Base-by-base conservation (phyloP, 2,888 invertebrate species). In the Piscicola geometra region DNA sequence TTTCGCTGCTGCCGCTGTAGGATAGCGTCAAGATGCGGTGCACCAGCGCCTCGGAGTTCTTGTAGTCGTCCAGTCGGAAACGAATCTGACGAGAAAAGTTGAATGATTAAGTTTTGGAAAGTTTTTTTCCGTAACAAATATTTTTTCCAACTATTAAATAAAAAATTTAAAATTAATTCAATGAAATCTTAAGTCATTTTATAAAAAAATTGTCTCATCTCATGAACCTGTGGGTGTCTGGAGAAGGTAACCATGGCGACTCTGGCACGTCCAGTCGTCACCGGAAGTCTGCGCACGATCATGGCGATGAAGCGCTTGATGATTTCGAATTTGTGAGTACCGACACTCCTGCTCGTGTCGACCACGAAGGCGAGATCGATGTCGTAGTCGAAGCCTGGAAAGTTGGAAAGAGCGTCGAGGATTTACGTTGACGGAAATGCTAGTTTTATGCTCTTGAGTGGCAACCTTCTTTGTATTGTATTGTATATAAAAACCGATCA, bases 321-420 rank as follows among this genome's bases (percentile, higher is more conserved):
- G 68, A 78, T 76, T 68, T 66, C 41, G 69, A 77, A 79, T 75
- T 79, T 79, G 41, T 36, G 69, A 1, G 70, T 73, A 3, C 79
- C 79, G 25, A 79, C 79, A 68, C 77, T 77, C 28, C 79, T 77
- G 25, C 79, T 79, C n/a, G 77, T 47, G 47, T 78, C 78, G 25
- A 84, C 71, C 32, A 83, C 78, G 77, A 84, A 84, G 3, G 82
- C 78, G 18, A 84, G 77, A 74, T 84, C 84, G n/a, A 81, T 82
- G 3, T 77, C 78, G 0, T 82, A 79, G 1, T 78, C 80, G 76
- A 83, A 84, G 1, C 77, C 82, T 82, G 76, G 1, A 75, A 76
- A 33, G 30, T 56, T 56, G 21, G 1, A n/a, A 1, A n/a, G 25
- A 64, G 28, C 32, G 12, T 64, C 12, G 30, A 0, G 25, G 3